These are phyloP conservation scores for Drosophila nasuta DNA, from an alignment of 1,140 invertebrate genomes.

Conservation along the genomic window DNA sequence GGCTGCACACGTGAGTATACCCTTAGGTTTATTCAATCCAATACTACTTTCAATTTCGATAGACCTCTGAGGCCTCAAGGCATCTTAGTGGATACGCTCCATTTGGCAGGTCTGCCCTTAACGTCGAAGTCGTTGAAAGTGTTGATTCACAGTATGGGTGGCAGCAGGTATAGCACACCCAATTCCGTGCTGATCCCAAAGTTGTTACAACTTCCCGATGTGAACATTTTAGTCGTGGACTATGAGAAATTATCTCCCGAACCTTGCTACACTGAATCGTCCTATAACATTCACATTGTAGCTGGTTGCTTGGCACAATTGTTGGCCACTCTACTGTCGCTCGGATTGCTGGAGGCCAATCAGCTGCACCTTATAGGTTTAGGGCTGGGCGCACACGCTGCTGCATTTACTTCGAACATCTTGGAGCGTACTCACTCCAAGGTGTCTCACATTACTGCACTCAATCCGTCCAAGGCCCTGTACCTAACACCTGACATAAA, in stretches of 20 bases:
- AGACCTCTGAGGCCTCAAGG: too few species aligned
- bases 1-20: constrained; percentile 40
- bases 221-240: constrained; percentile 30
- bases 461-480: constrained; percentile 42
- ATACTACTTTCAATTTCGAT: neutral
- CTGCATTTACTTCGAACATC: neutral
- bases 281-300: constrained; percentile 10
- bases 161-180: constrained; percentile 3
- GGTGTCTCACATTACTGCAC: constrained; percentile 30
- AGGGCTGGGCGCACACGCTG: constrained; percentile 43
- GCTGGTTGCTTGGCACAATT: constrained; percentile 24
- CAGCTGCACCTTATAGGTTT: constrained; percentile 44
- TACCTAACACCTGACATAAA: neutral
- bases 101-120: neutral
- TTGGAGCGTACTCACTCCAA: neutral
- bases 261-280: constrained; percentile 40
- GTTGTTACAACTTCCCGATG: neutral
- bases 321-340: neutral
- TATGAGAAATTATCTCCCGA: constrained; percentile 18
- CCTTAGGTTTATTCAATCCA: neutral
- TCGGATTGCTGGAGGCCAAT: neutral
- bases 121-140: constrained; percentile 12
- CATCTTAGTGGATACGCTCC: neutral
- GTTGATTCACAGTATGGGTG: constrained; percentile 32
- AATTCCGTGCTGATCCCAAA: constrained; percentile 15